Base-by-base conservation (phyloP, 1,140 invertebrate species). In the Neodiprion lecontei region DNA sequence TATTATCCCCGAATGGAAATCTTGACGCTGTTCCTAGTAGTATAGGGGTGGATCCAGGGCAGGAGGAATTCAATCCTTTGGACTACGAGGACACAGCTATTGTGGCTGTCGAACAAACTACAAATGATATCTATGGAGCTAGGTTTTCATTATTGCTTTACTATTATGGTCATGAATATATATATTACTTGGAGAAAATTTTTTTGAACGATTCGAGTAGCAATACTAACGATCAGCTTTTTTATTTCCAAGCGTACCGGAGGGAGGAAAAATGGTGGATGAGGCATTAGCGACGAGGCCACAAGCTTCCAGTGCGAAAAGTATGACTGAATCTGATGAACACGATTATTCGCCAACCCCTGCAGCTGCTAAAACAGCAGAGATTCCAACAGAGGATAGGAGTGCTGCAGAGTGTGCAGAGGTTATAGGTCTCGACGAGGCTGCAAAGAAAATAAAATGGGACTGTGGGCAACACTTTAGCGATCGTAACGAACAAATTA, bases 381-480 rank as follows among this genome's bases (percentile, higher is more conserved):
- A 61, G n/a, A 9, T 14, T 14, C 5, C 53, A 7, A 61, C 53
- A 17, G n/a, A 61, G 53, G 53, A 9, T 8, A 17, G 53, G n/a
- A 61, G n/a, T 61, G 11, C 53, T 14, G 53, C 11, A 61, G 53
- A 61, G n/a, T 14, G 11, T 17, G n/a, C 9, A 61, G 53, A 17
- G 53, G 53, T 9, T 61, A 61, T 9, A 11, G 0, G 53, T 61
- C 11, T 61, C 12, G 67, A 69, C 10, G 67, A 69, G 12, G 14
- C 67, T 14, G 69, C 11, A n/a, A 79, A 81, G 61, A 81, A 71
- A 70, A 74, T 78, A 67, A 79, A 79, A 49, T 79, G 75, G 76
- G 73, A 81, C 50, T 73, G 73, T 28, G 69, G 47, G 12, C 49
- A 65, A 9, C 73, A 77, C 48, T 77, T 74, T 7, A 79, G 75